Conservation (phyloP, 2,888 invertebrate genomes). For the Cantharis lateralis region DNA sequence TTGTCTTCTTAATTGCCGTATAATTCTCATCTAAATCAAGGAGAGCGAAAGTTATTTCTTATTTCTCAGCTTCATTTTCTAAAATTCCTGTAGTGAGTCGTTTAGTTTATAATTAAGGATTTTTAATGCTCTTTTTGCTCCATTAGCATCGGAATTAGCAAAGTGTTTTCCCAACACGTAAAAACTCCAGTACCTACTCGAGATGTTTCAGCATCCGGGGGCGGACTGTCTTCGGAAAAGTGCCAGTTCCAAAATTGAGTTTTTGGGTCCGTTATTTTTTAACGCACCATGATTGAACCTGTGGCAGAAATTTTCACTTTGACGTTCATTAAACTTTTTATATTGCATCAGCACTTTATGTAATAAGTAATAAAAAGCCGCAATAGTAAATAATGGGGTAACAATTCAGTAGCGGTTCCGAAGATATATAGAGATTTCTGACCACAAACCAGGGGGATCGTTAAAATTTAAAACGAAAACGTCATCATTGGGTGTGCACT, state of each 20-base stretch:
- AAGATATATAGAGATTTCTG: not conserved
- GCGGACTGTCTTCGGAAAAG: not conserved
- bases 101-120: not conserved
- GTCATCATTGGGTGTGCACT: not conserved
- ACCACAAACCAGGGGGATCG: not conserved
- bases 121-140: not conserved
- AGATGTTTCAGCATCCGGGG: not conserved
- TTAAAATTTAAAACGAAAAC: not conserved
- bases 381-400: not conserved
- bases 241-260: no score
- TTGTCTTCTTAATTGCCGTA: conserved; percentile 11
- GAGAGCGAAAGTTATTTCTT: not conserved
- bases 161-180: not conserved
- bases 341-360: not conserved
- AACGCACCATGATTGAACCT: no score
- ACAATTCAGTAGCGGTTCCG: not conserved
- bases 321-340: not conserved
- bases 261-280: no score
- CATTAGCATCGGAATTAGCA: not conserved
- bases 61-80: not conserved
- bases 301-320: no score
- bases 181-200: not conserved
- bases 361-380: not conserved
- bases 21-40: conserved; percentile 6
- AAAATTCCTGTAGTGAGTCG: not conserved